Evolutionary conservation across 2,113 vertebrate species (phyloP), one percentile per base, ranked within the genome.

Genomic region (Strigops habroptila): DNA sequence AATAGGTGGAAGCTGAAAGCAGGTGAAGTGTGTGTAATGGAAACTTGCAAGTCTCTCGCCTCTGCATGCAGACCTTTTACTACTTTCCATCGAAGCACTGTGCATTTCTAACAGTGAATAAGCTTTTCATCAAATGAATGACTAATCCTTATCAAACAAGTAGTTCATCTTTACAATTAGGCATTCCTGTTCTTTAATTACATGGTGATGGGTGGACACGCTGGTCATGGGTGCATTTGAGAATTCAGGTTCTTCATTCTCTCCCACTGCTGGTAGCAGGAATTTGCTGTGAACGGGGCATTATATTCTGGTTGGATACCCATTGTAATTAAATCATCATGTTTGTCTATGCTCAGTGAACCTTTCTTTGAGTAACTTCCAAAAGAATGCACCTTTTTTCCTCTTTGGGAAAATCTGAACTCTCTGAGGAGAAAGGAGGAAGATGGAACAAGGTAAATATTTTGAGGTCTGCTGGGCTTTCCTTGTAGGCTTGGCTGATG

Each of bases 241-340:
- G 90, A 91, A 83, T 84, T 95, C 81, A 95, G 74, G 51, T 88
- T 87, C 88, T 93, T 67, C 46, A 79, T 92, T 91, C 88, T 95
- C 87, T 83, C 75, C 93, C 88, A 35, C 71, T 89, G 90, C 88
- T 96, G 64, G 79, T 95, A 92, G 86, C 86, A 93, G 94, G 86
- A 96, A 95, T 97, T 97, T 97, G 91, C 95, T 97, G 95, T 97
- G 91, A 97, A 95, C 76, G 67, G 86, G 82, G 80, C 93, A 90
- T 97, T 95, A 97, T 93, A 86, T 94, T 97, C 93, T 95, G 94
- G 95, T 97, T 97, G 96, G 93, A 44, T 96, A 95, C n/a, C 84
- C 95, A 71, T 91, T 94, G 70, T 93, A 92, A 97, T 96, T 95
- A 94, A 94, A 96, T 95, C 77, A 95, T 84, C 73, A 57, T 95